Conservation (phyloP, 2,113 vertebrate genomes). For the Azemiops feae region DNA sequence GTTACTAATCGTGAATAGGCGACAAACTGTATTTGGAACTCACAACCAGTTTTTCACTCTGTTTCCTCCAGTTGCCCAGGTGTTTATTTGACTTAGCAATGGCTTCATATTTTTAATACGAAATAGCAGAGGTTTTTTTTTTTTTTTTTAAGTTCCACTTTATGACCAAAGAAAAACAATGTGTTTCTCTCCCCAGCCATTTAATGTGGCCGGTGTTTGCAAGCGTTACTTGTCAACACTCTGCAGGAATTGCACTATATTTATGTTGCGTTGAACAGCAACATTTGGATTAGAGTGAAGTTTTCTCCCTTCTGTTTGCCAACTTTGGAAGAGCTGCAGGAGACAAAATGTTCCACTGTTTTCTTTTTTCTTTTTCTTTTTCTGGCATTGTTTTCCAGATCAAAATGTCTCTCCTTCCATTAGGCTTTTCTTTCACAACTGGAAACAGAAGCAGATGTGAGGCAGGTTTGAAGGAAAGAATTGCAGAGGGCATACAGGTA, state of each 20-base stretch:
- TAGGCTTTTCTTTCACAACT: background rate
- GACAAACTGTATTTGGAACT: constrained; percentile 42
- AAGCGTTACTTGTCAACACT: background rate
- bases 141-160: constrained; percentile 15
- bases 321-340: background rate
- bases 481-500: background rate
- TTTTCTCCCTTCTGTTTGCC: background rate
- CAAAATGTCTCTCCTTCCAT: background rate
- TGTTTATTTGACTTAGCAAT: constrained; percentile 49
- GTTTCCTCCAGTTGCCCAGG: constrained; percentile 34
- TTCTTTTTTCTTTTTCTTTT: background rate
- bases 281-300: background rate
- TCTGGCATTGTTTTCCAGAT: background rate
- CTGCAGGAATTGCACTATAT: background rate
- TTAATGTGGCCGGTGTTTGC: background rate
- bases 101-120: constrained; percentile 49
- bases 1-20: constrained; percentile 34
- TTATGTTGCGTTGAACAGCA: background rate
- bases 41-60: constrained; percentile 49
- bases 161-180: constrained; percentile 43
- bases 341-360: background rate
- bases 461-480: background rate
- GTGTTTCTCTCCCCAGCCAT: constrained; percentile 6
- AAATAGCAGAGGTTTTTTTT: background rate
- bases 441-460: background rate